A percentile compares a stretch with the other conserved stretches of the same genome.
Evolutionary conservation across 2,888 invertebrate genomes (phyloP).

Genomic region (Drosophila neotestacea): DNA sequence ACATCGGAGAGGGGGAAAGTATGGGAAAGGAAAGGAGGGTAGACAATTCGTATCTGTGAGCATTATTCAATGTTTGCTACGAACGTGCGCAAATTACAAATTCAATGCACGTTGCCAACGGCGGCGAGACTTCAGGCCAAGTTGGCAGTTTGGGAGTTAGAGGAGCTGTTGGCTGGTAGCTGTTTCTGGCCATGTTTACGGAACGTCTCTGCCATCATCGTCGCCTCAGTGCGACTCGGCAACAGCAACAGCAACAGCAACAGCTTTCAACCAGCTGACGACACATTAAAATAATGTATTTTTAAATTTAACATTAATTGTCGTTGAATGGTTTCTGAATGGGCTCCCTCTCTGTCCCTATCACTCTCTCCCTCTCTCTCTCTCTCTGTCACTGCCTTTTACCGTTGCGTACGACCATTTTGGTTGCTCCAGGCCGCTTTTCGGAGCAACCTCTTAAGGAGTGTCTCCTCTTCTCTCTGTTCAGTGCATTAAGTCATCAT

Average conservation of each 20-base stretch:
- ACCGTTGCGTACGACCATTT: slow-evolving; percentile 13
- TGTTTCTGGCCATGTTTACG: slow-evolving; percentile 55
- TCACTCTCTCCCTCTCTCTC: background rate
- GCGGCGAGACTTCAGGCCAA: slow-evolving; percentile 49
- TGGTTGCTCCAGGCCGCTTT: slow-evolving; percentile 1
- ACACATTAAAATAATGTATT: slow-evolving; percentile 81
- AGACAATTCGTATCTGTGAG: slow-evolving; percentile 70
- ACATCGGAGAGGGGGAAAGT: background rate
- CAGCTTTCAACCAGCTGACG: slow-evolving; percentile 67
- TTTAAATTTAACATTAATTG: slow-evolving; percentile 81
- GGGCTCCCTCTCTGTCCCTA: slow-evolving; percentile 29
- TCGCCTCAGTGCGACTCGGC: slow-evolving; percentile 42
- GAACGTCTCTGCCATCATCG: slow-evolving; percentile 58
- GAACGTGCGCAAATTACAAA: slow-evolving; percentile 82
- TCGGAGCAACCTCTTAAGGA: slow-evolving; percentile 24
- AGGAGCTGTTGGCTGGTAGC: slow-evolving; percentile 16
- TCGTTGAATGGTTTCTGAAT: slow-evolving; percentile 73
- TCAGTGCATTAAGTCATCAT: slow-evolving; percentile 76
- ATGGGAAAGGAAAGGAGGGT: background rate
- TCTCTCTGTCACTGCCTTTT: background rate
- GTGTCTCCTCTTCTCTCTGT: slow-evolving; percentile 22
- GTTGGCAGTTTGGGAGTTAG: slow-evolving; percentile 3
- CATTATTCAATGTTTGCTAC: slow-evolving; percentile 79
- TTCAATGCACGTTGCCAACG: slow-evolving; percentile 77
- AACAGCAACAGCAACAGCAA: slow-evolving; percentile 2